A percentile compares a stretch with the other conserved stretches of the same genome.
Conservation (phyloP, 2,888 invertebrate species). For the Didymodactylos carnosus region DNA sequence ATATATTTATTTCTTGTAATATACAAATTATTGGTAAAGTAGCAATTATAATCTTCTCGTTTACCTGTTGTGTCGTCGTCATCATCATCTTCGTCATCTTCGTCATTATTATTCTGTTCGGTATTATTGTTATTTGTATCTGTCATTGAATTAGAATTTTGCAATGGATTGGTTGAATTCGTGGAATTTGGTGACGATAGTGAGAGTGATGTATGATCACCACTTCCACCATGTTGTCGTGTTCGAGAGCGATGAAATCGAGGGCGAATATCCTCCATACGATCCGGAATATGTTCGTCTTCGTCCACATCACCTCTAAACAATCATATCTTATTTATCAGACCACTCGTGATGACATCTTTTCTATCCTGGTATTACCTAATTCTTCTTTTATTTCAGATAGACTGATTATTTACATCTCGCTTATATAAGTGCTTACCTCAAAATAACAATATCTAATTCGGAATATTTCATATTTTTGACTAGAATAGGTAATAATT, state of each 20-base stretch:
- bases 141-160: background rate
- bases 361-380: no score
- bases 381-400: no score
- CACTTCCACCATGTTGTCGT: conserved; percentile 24
- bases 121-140: no score
- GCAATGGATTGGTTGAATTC: background rate
- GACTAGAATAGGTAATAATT: conserved; percentile 72
- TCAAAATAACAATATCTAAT: conserved; percentile 75
- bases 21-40: no score
- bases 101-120: conserved; percentile 43
- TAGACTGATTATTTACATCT: no score
- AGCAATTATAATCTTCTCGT: background rate
- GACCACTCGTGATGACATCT: no score
- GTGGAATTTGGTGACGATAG: background rate
- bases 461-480: conserved; percentile 95
- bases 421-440: no score
- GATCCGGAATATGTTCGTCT: conserved; percentile 85
- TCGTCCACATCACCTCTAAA: conserved; percentile 87
- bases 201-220: conserved; percentile 17
- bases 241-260: conserved; percentile 53
- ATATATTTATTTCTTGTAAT: no score
- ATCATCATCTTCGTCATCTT: conserved; percentile 31
- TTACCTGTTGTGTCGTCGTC: background rate
- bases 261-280: conserved; percentile 75
- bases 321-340: no score